Base-by-base conservation (phyloP, 2,113 vertebrate species). In the Xiphophorus hellerii region DNA sequence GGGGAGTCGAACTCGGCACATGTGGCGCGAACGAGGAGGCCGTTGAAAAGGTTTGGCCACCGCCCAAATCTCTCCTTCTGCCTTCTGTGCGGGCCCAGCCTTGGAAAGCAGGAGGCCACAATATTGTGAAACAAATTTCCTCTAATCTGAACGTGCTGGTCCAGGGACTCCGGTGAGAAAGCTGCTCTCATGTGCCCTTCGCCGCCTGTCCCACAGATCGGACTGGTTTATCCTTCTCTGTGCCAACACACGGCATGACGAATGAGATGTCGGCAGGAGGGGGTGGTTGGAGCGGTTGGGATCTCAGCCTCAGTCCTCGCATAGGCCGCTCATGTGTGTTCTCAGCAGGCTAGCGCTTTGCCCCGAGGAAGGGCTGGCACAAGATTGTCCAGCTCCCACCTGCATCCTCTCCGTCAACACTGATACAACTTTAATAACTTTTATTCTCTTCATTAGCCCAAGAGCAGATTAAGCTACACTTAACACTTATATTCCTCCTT, bases 41-140 rank as follows among this genome's bases (percentile, higher is more conserved):
- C 92, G 81, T 86, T 71, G 77, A 87, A 93, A 92, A 87, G 81
- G 93, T 76, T 96, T 97, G 96, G 96, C 96, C 93, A 88, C 91
- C 86, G 76, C 95, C 96, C 96, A 97, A 97, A 93, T 95, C 94
- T 94, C 95, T 95, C 95, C 94, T 95, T 94, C 93, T 94, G 95
- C 96, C 96, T 96, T 97, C 96, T 97, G 96, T 95, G 96, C 94
- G 89, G 94, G 93, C 85, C 84, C 90, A 92, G 94, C 89, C 87
- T 93, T 64, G 87, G 92, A 92, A 95, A 95, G 92, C 95, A 96
- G 95, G 94, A 95, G 94, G 96, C 94, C 90, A 92, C 93, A 95
- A 94, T 94, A 92, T 76, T 87, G 94, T 92, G 94, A 94, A 96
- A 95, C 95, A 96, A 97, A 97, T 94, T 93, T 92, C 87, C 93